phyloP scores from a whole-genome alignment of 2,113 vertebrate species.

The Scophthalmus maximus region DNA sequence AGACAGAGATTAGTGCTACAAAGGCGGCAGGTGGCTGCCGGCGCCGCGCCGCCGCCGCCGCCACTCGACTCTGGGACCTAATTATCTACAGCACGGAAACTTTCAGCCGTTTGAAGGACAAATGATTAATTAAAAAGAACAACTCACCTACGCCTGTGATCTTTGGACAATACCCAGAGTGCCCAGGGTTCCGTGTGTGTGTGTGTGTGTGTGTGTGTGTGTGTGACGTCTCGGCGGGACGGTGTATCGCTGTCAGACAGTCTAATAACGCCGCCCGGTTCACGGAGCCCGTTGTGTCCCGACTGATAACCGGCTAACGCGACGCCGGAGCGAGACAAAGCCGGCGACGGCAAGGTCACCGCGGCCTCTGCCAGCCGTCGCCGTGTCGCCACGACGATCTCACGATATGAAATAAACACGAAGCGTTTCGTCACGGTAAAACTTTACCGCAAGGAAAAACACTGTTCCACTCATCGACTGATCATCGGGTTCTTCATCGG shows the following conservation, averaged over 20 bases:
- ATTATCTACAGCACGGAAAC: conserved; percentile 81
- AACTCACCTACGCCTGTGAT: conserved; percentile 79
- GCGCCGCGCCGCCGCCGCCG: not conserved
- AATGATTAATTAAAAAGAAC: conserved; percentile 85
- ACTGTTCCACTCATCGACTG: no score
- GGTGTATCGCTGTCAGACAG: conserved; percentile 65
- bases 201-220: conserved; percentile 10
- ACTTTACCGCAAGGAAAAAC: no score
- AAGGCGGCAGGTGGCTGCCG: conserved; percentile 76
- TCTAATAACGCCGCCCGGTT: conserved; percentile 60
- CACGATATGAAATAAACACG: no score
- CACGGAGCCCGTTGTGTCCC: conserved; percentile 47
- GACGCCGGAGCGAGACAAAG: conserved; percentile 46
- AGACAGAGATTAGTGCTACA: conserved; percentile 84
- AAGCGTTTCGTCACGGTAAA: no score
- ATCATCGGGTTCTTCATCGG: no score
- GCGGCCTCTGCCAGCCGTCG: conserved; percentile 38
- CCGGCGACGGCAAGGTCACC: conserved; percentile 49
- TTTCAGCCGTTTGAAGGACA: conserved; percentile 83
- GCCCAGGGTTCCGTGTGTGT: conserved; percentile 24
- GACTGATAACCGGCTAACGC: conserved; percentile 66
- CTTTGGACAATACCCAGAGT: conserved; percentile 75
- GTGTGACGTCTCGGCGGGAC: conserved; percentile 56
- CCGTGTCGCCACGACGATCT: not conserved
- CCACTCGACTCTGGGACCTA: conserved; percentile 77